A percentile compares a stretch with the other conserved stretches of the same genome.
phyloP scores from a whole-genome alignment of 2,113 vertebrate genomes.

The Cottus gobio region DNA sequence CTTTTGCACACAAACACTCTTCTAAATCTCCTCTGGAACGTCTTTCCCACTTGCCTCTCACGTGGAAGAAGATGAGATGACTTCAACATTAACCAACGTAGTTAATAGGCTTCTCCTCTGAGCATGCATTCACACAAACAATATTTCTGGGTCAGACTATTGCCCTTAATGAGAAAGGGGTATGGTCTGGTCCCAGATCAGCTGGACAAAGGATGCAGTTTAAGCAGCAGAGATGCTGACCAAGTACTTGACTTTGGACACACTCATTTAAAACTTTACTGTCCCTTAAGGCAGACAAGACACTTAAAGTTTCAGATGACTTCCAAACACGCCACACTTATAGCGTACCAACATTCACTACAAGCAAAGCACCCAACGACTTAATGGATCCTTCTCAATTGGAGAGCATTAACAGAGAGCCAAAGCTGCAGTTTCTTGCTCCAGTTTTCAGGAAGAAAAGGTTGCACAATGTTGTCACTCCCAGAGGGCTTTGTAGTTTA shows the following conservation, averaged over 20 bases:
- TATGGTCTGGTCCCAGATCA: slow-evolving; percentile 25
- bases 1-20: slow-evolving; percentile 4
- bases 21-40: slow-evolving; percentile 2
- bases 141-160: slow-evolving; percentile 37
- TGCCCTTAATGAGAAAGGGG: slow-evolving; percentile 41
- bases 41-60: not conserved
- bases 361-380: slow-evolving; percentile 5
- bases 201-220: slow-evolving; percentile 39
- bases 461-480: not conserved
- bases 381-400: slow-evolving; percentile 13
- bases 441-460: not conserved
- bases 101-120: slow-evolving; percentile 33
- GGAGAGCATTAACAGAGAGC: slow-evolving; percentile 4
- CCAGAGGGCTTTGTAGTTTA: slow-evolving; percentile 12
- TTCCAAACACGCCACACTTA: slow-evolving; percentile 4
- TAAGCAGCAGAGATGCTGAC: slow-evolving; percentile 27
- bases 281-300: slow-evolving; percentile 24
- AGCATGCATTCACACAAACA: slow-evolving; percentile 9
- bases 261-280: slow-evolving; percentile 42
- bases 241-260: slow-evolving; percentile 30
- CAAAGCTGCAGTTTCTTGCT: not conserved
- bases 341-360: not conserved
- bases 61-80: slow-evolving; percentile 29
- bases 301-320: slow-evolving; percentile 35
- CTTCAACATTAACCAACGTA: slow-evolving; percentile 11